Evolutionary conservation across 1,140 invertebrate genomes (phyloP), one percentile per base, ranked within the genome.

Genomic region (Eumeta japonica): DNA sequence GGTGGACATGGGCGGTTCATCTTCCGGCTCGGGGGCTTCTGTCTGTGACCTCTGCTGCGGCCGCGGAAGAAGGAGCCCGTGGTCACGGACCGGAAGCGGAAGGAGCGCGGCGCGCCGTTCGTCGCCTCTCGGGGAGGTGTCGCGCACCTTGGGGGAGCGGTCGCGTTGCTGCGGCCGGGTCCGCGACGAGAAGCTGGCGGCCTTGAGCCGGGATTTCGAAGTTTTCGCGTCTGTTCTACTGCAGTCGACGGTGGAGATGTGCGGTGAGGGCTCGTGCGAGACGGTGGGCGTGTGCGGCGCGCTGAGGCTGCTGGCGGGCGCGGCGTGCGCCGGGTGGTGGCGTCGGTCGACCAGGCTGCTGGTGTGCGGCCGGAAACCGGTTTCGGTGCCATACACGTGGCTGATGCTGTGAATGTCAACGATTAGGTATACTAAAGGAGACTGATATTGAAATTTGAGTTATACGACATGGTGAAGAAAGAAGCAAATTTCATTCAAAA

Each of bases 171-270:
- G 33, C 4, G 63, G 63, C 3, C 62, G 33, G 3, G 55, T 53
- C 2, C 58, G 48, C 46, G 63, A 65, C 1, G 68, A 67, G 49
- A 73, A 73, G 37, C 65, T 70, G 14, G 63, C 60, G 2, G 68
- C 68, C 41, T 73, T 70, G 3, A 72, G 41, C 3, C 64, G 39
- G 0, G 67, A 52, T 10, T 47, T 47, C 47, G 43, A 19, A 43
- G 35, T 14, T 50, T 50, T 18, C 19, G 42, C 24, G 46, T 39
- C 16, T 36, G 13, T n/a, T 12, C 34, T 17, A 30, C 24, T 10
- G 33, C 28, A 16, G 36, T 4, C 18, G 9, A 5, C 10, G 37
- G 38, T 16, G 37, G 5, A 36, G 40, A 14, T 16, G 15, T 10
- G 15, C 16, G 16, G 28, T 28, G 28, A 39, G 37, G 44, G 36